A percentile compares a stretch with the other conserved stretches of the same genome.
phyloP scores from a whole-genome alignment of 2,113 vertebrate genomes.

The Scophthalmus maximus region DNA sequence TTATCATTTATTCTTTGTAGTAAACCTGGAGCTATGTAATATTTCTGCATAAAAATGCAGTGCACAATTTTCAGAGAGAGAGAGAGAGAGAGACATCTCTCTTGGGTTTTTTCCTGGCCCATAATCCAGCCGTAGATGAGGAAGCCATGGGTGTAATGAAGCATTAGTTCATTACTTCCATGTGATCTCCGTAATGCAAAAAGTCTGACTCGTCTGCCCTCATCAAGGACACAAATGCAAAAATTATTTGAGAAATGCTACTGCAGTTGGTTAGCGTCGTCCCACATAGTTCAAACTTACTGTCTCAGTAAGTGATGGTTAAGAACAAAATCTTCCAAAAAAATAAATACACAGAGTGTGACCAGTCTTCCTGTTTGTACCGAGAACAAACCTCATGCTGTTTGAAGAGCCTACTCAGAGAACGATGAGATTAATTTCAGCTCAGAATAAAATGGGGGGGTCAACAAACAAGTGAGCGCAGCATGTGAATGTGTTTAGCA shows the following conservation, averaged over 20 bases:
- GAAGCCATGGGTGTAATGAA: neutral
- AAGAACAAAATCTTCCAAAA: slow-evolving; percentile 17
- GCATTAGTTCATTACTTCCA: neutral
- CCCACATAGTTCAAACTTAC: slow-evolving; percentile 5
- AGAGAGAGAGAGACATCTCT: neutral
- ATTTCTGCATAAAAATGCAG: neutral
- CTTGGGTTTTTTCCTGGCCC: neutral
- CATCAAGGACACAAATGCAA: neutral
- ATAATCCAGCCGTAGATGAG: neutral
- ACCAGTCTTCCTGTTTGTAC: slow-evolving; percentile 18
- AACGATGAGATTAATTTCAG: slow-evolving; percentile 34
- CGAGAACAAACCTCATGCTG: slow-evolving; percentile 7
- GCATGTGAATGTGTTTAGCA: slow-evolving; percentile 82
- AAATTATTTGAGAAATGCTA: neutral
- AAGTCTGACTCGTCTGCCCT: neutral
- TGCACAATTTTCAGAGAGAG: neutral
- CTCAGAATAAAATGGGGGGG: slow-evolving; percentile 54
- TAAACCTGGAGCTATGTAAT: neutral
- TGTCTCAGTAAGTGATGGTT: slow-evolving; percentile 7
- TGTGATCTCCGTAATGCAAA: neutral
- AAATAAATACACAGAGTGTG: neutral
- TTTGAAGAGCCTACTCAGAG: neutral
- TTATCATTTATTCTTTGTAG: too few relatives aligned
- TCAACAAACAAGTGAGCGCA: slow-evolving; percentile 69
- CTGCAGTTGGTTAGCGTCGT: neutral